Percentiles rank a stretch among this genome's conserved stretches.
These are phyloP conservation scores for Pangasius djambal DNA, from an alignment of 2,797 vertebrate species.

Conservation along the genomic window DNA sequence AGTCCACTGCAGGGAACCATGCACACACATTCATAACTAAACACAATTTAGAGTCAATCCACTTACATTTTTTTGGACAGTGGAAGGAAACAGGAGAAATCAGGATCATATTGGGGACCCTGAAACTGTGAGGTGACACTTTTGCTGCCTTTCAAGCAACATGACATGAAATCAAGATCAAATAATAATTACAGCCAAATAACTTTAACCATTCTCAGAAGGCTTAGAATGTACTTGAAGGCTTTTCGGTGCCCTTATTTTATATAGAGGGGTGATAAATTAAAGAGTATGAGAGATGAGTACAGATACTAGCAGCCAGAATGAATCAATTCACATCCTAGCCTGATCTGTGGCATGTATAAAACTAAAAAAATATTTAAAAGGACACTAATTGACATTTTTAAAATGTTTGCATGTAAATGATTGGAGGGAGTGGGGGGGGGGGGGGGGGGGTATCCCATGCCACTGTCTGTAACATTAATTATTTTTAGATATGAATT, in stretches of 20 bases:
- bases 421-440: conserved; percentile 64
- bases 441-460: conserved; percentile 58
- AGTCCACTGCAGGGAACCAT: too few relatives aligned
- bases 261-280: background rate
- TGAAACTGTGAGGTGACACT: background rate
- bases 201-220: background rate
- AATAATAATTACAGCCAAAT: background rate
- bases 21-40: too few relatives aligned
- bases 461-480: conserved; percentile 73
- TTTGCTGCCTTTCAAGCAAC: background rate
- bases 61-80: background rate
- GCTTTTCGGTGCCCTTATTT: background rate
- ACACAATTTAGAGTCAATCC: background rate
- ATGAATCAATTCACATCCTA: background rate
- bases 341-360: background rate
- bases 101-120: background rate
- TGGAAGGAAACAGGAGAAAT: background rate
- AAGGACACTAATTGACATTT: background rate
- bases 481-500: conserved; percentile 81
- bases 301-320: background rate
- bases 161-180: background rate
- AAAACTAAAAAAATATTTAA: background rate
- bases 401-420: conserved; percentile 56
- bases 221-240: background rate
- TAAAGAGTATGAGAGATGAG: background rate